Conservation (phyloP, 2,888 invertebrate genomes). For the Scaptomyza caliginosa region DNA sequence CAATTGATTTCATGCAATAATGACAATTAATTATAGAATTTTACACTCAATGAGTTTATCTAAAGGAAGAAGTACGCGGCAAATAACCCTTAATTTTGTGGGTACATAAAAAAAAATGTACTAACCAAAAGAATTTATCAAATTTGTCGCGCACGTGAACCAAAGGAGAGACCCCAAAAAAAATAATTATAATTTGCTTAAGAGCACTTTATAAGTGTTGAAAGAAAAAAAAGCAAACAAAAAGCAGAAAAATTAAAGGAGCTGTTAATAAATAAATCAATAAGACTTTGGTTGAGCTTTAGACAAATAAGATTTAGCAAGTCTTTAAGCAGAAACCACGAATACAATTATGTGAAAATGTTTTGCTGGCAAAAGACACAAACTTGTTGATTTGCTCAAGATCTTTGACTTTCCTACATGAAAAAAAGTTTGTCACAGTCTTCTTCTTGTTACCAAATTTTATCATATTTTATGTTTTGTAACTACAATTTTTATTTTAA, state of each 20-base stretch:
- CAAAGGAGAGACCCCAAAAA: background rate
- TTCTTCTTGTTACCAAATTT: too few relatives aligned
- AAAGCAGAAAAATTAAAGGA: background rate
- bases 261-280: background rate
- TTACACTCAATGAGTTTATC: background rate
- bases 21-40: background rate
- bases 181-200: constrained; percentile 4
- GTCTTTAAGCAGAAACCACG: too few relatives aligned
- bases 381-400: too few relatives aligned
- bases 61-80: constrained; percentile 5
- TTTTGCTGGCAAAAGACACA: too few relatives aligned
- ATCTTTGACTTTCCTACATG: too few relatives aligned
- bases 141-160: constrained; percentile 5
- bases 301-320: too few relatives aligned
- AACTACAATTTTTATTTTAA: too few relatives aligned
- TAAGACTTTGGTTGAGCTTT: background rate
- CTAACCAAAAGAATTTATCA: constrained; percentile 19
- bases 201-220: background rate
- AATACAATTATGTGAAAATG: too few relatives aligned
- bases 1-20: background rate
- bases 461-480: too few relatives aligned
- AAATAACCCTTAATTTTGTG: constrained; percentile 5
- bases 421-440: too few relatives aligned
- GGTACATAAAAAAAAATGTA: constrained; percentile 10
- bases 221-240: too few relatives aligned